Conservation (phyloP, 2,797 vertebrate genomes). For the Chelonia mydas region DNA sequence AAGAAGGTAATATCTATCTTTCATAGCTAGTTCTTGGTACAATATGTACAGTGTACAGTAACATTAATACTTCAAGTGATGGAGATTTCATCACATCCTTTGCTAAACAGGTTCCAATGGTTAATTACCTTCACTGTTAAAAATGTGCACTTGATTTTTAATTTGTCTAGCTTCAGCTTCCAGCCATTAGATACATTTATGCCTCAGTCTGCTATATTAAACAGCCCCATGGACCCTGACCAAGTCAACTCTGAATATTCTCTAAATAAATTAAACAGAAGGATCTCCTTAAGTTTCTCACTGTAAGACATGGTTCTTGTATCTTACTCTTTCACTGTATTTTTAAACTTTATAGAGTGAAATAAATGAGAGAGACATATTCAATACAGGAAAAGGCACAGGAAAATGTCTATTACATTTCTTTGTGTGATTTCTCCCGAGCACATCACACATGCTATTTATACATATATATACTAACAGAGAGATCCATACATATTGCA, state of each 20-base stretch:
- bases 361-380: not conserved
- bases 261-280: not conserved
- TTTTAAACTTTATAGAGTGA: too few relatives aligned
- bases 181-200: not conserved
- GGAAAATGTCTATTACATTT: not conserved
- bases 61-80: not conserved
- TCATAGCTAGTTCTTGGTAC: too few relatives aligned
- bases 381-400: not conserved
- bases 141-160: not conserved
- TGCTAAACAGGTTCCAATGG: not conserved
- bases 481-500: not conserved
- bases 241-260: not conserved
- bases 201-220: not conserved
- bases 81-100: not conserved
- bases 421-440: not conserved
- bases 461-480: not conserved
- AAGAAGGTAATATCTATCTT: not conserved
- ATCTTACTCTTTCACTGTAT: not conserved
- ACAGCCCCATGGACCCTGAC: not conserved
- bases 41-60: not conserved
- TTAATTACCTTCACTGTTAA: not conserved
- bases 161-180: not conserved
- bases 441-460: not conserved
- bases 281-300: not conserved
- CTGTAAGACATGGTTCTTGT: not conserved